Percentiles rank a stretch among this genome's conserved stretches.
Conservation (phyloP, 2,113 vertebrate species). For the Odobenus rosmarus region DNA sequence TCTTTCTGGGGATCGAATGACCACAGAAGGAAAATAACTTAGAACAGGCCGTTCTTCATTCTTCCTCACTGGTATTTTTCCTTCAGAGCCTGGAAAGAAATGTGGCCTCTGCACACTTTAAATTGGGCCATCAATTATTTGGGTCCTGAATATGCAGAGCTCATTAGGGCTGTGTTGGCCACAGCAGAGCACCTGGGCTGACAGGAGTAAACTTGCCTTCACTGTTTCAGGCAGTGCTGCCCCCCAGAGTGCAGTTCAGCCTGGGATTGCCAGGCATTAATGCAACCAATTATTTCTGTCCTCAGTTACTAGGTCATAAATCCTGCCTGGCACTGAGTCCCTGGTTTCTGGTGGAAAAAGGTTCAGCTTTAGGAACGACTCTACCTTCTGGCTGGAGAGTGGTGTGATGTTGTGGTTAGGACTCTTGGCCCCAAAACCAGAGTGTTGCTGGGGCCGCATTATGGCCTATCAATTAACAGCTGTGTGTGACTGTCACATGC, state of each 20-base stretch:
- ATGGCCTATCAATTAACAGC: neutral
- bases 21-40: slow-evolving; percentile 60
- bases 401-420: neutral
- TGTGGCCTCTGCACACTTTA: slow-evolving; percentile 54
- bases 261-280: slow-evolving; percentile 62
- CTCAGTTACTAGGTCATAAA: slow-evolving; percentile 76
- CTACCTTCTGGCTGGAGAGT: neutral
- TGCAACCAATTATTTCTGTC: slow-evolving; percentile 80
- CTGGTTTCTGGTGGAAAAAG: slow-evolving; percentile 52
- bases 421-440: neutral
- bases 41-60: slow-evolving; percentile 66
- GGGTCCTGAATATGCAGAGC: slow-evolving; percentile 60
- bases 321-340: slow-evolving; percentile 59
- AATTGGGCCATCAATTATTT: slow-evolving; percentile 76
- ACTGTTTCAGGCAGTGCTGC: slow-evolving; percentile 5
- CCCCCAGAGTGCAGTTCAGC: slow-evolving; percentile 30
- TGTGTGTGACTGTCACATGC: neutral
- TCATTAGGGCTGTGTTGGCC: slow-evolving; percentile 67
- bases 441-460: slow-evolving; percentile 11
- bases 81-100: slow-evolving; percentile 71
- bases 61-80: slow-evolving; percentile 69
- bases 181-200: slow-evolving; percentile 70
- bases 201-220: slow-evolving; percentile 72
- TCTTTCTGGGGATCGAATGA: slow-evolving; percentile 50
- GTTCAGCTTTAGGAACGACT: slow-evolving; percentile 21